These are phyloP conservation scores for Mormyrus iriodes DNA, from an alignment of 2,113 vertebrate genomes.

Conservation along the genomic window DNA sequence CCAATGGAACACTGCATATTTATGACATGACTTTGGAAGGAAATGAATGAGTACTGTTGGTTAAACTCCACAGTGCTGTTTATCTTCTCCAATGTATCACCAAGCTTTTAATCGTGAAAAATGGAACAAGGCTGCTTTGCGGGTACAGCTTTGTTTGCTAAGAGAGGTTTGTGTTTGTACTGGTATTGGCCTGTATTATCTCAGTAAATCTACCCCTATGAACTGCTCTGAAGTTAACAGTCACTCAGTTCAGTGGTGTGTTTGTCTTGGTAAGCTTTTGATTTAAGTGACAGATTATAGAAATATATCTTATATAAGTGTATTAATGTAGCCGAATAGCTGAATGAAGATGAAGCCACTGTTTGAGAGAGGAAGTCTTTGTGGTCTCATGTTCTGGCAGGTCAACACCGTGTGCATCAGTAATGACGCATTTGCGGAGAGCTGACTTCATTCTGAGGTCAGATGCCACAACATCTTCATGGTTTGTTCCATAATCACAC, in stretches of 20 bases:
- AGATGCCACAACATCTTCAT: not conserved
- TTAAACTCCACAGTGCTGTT: not conserved
- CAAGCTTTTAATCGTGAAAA: not conserved
- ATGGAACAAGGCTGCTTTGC: not conserved
- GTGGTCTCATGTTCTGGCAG: not conserved
- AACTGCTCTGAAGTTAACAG: conserved; percentile 6
- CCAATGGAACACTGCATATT: not conserved
- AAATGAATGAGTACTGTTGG: not conserved
- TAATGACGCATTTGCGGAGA: not conserved
- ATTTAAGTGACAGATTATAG: not conserved
- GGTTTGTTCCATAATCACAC: not conserved
- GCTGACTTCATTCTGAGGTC: not conserved
- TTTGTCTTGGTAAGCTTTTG: not conserved
- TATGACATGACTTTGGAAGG: not conserved
- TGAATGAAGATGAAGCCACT: not conserved
- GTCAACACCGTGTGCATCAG: not conserved
- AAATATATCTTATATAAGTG: not conserved
- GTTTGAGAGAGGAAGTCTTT: not conserved
- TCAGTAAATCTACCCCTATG: not conserved
- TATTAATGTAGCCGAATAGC: not conserved
- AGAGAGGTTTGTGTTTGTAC: not conserved
- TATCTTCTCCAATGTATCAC: not conserved
- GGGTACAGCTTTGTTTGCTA: not conserved
- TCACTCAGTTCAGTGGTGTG: not conserved
- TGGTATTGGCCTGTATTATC: not conserved